Base-by-base conservation (phyloP, 2,888 invertebrate genomes). In the Caenorhabditis sinica region DNA sequence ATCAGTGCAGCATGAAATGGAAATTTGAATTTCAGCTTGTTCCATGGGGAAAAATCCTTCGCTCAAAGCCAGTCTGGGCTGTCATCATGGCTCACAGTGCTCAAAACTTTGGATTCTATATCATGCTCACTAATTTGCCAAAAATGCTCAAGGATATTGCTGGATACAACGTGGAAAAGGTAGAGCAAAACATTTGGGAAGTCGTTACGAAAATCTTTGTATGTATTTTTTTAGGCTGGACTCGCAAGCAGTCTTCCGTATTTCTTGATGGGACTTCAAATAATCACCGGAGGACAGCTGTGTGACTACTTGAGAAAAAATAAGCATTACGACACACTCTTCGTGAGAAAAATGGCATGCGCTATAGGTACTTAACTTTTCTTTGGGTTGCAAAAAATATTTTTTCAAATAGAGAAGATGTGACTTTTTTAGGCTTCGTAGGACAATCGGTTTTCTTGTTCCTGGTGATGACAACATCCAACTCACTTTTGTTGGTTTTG, bases 361-460 rank as follows among this genome's bases (percentile, higher is more conserved):
- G 95, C 95, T 90, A 94, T 95, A 36, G 96, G 93, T 94, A 87
- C 86, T 96, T 94, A 93, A 43, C 2, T n/a, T 53, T 51, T 8
- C 1, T 40, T 33, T 51, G 17, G 45, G 20, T 30, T 6, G 3
- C 9, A 36, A 66, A 25, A 53, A 25, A 8, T n/a, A 15, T 17
- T 17, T n/a, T n/a, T n/a, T n/a, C n/a, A n/a, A n/a, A n/a, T n/a
- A 36, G n/a, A 28, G 25, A 28, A 43, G 45, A 15, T 17, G 20
- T 11, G 4, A 9, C 30, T 40, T 69, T 45, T 77, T 28, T 90
- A 93, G 94, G 95, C 2, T 96, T 96, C 91, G 89, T 95, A 33
- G 94, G 95, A 56, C 97, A 97, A 94, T 96, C 96, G 0, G 93
- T 96, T 49, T 97, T 97, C 93, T 96, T 97, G 96, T 94, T 96